phyloP scores from a whole-genome alignment of 2,113 vertebrate genomes.

The Genyomyrus donnyi region DNA sequence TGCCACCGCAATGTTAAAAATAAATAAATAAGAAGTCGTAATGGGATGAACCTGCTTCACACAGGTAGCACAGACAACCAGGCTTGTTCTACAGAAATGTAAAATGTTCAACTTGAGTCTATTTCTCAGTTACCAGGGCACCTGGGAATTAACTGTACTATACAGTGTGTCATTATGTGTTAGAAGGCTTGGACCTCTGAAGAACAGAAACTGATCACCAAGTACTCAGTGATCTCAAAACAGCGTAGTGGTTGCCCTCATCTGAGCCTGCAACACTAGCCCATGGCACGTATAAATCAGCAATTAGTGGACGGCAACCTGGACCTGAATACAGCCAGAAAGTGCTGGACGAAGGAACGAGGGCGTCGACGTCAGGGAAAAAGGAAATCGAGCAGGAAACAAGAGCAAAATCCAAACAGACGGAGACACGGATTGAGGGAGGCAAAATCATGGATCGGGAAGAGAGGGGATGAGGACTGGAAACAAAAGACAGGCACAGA shows the following conservation, averaged over 20 bases:
- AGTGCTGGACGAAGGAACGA: background rate
- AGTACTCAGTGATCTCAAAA: background rate
- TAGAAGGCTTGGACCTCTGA: background rate
- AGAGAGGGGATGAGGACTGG: background rate
- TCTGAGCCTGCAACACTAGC: background rate
- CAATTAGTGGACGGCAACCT: background rate
- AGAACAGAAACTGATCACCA: background rate
- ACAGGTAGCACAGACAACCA: background rate
- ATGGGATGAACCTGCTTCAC: background rate
- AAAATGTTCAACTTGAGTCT: background rate
- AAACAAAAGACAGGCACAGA: background rate
- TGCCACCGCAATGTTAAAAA: background rate
- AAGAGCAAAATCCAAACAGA: background rate
- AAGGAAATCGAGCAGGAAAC: background rate
- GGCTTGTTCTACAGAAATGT: background rate
- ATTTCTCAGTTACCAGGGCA: background rate
- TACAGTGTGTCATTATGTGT: background rate
- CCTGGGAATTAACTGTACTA: background rate
- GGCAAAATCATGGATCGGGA: background rate
- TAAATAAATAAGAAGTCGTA: background rate
- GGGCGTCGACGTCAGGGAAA: background rate
- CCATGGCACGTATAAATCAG: background rate
- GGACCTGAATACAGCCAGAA: background rate
- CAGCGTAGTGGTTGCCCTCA: background rate
- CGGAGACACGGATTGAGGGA: background rate